Evolutionary conservation across 1,140 invertebrate genomes (phyloP).

Genomic region (Rhopalosiphum padi): DNA sequence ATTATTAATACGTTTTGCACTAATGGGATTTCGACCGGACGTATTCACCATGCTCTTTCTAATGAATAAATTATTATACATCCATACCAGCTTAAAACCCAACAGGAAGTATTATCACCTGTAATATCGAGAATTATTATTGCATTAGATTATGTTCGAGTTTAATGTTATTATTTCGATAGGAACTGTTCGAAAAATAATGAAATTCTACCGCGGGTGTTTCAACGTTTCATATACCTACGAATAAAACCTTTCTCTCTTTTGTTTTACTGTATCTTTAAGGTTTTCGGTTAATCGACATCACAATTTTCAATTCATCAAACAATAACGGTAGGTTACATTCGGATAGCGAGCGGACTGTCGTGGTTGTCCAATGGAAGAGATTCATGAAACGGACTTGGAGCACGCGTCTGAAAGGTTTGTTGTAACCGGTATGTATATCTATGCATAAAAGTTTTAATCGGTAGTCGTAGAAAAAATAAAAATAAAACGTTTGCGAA

Average conservation of each 20-base stretch:
- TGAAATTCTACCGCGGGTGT: neutral
- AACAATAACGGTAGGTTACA: neutral
- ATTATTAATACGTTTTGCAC: neutral
- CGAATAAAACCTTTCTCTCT: neutral
- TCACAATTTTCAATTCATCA: neutral
- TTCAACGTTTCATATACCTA: too few species aligned
- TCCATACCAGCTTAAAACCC: neutral
- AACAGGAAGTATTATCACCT: neutral
- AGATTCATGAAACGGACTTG: neutral
- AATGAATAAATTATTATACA: constrained; percentile 32
- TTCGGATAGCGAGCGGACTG: neutral
- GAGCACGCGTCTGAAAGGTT: too few species aligned
- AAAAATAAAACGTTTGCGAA: neutral
- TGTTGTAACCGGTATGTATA: neutral
- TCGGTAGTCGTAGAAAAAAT: neutral
- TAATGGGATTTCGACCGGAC: constrained; percentile 13
- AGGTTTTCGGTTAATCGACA: neutral
- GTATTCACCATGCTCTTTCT: neutral
- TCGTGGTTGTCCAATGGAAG: neutral
- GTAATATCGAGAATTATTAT: neutral
- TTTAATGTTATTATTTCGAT: neutral
- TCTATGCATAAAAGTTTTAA: neutral
- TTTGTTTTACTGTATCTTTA: neutral
- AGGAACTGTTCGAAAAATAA: neutral
- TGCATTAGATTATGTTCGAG: neutral